These are phyloP conservation scores for Mactra quadrangularis DNA, from an alignment of 1,140 invertebrate species.

Conservation along the genomic window DNA sequence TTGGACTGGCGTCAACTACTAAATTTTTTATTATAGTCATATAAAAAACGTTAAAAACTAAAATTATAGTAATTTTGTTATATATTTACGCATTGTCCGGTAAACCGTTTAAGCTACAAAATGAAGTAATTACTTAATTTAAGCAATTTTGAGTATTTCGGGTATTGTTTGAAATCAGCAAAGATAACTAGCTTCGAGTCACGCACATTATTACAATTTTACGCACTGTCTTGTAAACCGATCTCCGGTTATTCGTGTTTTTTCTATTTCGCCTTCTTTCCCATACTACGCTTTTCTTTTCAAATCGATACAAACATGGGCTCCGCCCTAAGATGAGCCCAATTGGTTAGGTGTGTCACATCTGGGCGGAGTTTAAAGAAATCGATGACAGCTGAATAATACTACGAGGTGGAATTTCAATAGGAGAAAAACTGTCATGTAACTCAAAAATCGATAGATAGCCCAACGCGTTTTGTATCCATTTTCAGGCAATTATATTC, in stretches of 20 bases:
- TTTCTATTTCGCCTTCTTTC: neutral
- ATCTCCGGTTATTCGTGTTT: neutral
- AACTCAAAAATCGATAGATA: constrained; percentile 43
- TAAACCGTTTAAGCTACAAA: constrained; percentile 50
- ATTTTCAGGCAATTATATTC: no score
- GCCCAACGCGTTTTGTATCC: constrained; percentile 10
- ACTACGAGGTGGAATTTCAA: constrained; percentile 5
- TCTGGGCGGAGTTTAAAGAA: constrained; percentile 8
- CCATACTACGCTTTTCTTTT: neutral
- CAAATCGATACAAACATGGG: neutral
- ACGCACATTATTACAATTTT: constrained; percentile 7
- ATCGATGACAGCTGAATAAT: constrained; percentile 49
- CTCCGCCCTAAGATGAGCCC: neutral
- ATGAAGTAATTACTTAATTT: constrained; percentile 54
- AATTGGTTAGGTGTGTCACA: neutral
- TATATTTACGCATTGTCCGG: constrained; percentile 51
- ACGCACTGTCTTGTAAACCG: neutral
- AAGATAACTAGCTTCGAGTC: constrained; percentile 22
- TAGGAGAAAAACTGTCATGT: constrained; percentile 15
- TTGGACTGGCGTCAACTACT: constrained; percentile 18
- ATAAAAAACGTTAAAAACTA: constrained; percentile 19
- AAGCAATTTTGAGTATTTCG: constrained; percentile 52
- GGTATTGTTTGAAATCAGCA: constrained; percentile 36
- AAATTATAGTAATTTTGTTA: constrained; percentile 58
- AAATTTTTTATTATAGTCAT: constrained; percentile 12